These are phyloP conservation scores for Limnephilus auricula DNA, from an alignment of 2,888 invertebrate genomes.

Conservation along the genomic window DNA sequence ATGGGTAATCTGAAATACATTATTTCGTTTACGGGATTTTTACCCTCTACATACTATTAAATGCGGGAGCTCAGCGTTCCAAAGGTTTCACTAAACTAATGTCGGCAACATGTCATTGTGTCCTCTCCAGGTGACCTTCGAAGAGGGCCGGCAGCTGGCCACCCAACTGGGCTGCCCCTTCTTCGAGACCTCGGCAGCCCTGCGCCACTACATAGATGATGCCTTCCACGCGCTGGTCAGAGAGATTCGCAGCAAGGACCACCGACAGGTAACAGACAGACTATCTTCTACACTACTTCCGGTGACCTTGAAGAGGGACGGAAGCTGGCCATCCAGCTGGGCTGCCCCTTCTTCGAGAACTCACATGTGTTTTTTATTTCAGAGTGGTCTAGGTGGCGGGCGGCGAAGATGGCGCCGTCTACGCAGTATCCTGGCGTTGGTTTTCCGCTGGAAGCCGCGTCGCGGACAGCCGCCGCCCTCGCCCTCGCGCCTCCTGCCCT, in stretches of 20 bases:
- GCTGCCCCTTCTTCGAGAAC: no score
- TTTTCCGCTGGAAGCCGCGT: slow-evolving; percentile 82
- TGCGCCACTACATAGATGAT: slow-evolving; percentile 93
- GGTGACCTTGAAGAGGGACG: not conserved
- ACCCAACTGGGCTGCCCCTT: slow-evolving; percentile 93
- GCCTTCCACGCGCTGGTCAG: slow-evolving; percentile 93
- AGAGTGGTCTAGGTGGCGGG: slow-evolving; percentile 74
- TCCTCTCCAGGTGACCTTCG: slow-evolving; percentile 82
- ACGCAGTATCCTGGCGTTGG: slow-evolving; percentile 89
- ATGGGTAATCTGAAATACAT: no score
- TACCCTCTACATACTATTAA: no score
- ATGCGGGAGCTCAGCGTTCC: no score
- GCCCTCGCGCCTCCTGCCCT: slow-evolving; percentile 63
- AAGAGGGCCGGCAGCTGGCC: slow-evolving; percentile 90
- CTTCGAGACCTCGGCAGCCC: slow-evolving; percentile 93
- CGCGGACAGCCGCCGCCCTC: slow-evolving; percentile 70
- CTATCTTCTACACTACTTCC: not conserved
- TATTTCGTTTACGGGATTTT: no score
- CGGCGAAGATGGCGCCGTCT: slow-evolving; percentile 90
- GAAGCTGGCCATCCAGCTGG: no score
- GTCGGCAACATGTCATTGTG: not conserved
- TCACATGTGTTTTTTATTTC: not conserved
- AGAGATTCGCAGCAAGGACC: slow-evolving; percentile 89
- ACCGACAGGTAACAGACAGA: slow-evolving; percentile 71
- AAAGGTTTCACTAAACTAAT: not conserved